Percentiles rank a stretch among this genome's conserved stretches.
Conservation (phyloP, 2,888 invertebrate species). For the Ornithoptera priamus region DNA sequence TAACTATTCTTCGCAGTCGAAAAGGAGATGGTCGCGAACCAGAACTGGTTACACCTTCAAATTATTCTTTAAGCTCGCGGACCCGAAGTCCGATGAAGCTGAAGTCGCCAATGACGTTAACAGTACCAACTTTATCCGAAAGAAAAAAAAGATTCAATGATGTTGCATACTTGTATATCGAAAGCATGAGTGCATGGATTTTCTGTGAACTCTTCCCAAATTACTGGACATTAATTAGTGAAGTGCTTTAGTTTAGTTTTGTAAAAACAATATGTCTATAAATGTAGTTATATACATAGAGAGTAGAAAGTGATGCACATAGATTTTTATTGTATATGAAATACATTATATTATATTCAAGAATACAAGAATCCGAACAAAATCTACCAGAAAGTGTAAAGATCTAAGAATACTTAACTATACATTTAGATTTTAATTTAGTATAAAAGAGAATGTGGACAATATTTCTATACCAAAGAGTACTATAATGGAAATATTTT, state of each 20-base stretch:
- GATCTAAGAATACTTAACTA: too few relatives aligned
- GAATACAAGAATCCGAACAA: too few relatives aligned
- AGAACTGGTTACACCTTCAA: neutral
- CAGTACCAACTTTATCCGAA: too few relatives aligned
- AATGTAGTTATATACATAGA: conserved; percentile 2
- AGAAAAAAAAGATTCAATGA: neutral
- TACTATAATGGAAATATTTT: too few relatives aligned
- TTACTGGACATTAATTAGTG: conserved; percentile 20
- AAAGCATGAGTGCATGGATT: conserved; percentile 18
- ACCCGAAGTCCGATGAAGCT: too few relatives aligned
- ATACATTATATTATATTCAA: too few relatives aligned
- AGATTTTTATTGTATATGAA: neutral
- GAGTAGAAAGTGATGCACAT: neutral
- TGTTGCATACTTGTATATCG: neutral
- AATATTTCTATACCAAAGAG: too few relatives aligned
- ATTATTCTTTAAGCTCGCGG: too few relatives aligned
- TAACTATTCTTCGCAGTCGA: neutral
- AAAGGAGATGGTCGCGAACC: neutral
- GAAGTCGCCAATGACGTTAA: too few relatives aligned
- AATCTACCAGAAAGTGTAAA: too few relatives aligned
- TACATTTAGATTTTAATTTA: too few relatives aligned
- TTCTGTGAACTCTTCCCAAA: conserved; percentile 42
- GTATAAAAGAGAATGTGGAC: too few relatives aligned
- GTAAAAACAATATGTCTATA: conserved; percentile 3
- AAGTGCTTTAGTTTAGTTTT: conserved; percentile 23